Evolutionary conservation across 1,140 invertebrate species (phyloP).

Genomic region (Sweltsa coloradensis): DNA sequence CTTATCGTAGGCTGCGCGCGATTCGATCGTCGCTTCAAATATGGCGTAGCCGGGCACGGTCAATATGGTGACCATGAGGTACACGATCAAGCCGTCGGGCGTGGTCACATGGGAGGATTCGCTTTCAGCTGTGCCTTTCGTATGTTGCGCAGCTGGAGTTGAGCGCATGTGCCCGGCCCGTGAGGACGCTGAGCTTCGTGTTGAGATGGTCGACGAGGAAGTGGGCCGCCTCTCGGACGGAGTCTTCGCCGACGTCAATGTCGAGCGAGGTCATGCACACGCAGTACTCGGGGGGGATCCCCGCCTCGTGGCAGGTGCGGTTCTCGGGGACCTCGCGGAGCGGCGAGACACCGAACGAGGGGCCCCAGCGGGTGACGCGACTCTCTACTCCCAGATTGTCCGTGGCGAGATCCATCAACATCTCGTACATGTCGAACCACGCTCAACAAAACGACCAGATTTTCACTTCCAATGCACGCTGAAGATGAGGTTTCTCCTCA

Average conservation of each 20-base stretch:
- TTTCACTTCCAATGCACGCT: too few relatives aligned
- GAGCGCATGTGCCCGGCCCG: conserved; percentile 8
- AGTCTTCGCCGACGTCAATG: conserved; percentile 12
- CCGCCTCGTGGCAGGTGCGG: conserved; percentile 33
- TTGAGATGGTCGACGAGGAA: conserved; percentile 14
- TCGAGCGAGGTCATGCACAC: conserved; percentile 26
- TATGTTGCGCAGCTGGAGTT: conserved; percentile 21
- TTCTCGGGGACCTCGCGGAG: conserved; percentile 22
- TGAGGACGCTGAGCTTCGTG: neutral
- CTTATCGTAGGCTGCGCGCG: too few relatives aligned
- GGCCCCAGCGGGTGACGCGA: conserved; percentile 9
- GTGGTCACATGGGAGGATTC: conserved; percentile 23
- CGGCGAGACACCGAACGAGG: conserved; percentile 16
- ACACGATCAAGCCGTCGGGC: too few relatives aligned
- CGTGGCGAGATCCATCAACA: conserved; percentile 25
- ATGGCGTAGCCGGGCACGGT: conserved; percentile 20
- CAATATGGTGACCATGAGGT: too few relatives aligned
- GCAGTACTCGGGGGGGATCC: conserved; percentile 36
- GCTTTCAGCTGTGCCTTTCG: conserved; percentile 15
- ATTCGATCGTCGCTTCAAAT: too few relatives aligned
- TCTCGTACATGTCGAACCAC: conserved; percentile 33
- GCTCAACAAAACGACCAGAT: too few relatives aligned
- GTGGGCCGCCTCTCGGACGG: conserved; percentile 5
- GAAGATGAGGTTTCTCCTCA: too few relatives aligned
- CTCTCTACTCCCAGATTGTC: conserved; percentile 4